phyloP scores from a whole-genome alignment of 2,797 vertebrate genomes.

The Pipistrellus kuhlii region DNA sequence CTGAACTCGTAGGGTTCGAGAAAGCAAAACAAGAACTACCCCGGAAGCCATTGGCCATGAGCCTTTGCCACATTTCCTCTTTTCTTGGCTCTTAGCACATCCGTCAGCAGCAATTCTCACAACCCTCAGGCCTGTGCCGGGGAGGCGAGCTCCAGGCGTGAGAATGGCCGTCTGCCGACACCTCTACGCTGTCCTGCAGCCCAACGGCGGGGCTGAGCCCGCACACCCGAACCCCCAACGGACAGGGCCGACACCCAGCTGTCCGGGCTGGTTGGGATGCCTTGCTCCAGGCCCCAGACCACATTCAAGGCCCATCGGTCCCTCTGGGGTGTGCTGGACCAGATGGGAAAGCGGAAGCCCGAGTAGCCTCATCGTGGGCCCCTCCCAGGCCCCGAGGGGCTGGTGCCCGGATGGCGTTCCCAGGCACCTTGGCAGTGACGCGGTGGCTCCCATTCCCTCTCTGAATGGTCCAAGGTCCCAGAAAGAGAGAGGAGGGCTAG shows the following conservation, averaged over 20 bases:
- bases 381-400: background rate
- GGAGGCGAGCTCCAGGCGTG: background rate
- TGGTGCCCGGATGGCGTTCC: background rate
- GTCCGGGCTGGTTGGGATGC: background rate
- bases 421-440: background rate
- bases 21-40: slow-evolving; percentile 66
- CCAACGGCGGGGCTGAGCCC: background rate
- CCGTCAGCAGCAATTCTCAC: background rate
- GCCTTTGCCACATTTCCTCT: slow-evolving; percentile 87
- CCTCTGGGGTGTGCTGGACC: background rate
- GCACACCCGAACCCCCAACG: background rate
- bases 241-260: background rate
- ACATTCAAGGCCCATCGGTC: background rate
- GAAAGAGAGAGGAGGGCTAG: background rate
- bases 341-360: slow-evolving; percentile 6
- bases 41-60: slow-evolving; percentile 83
- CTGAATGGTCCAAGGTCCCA: background rate
- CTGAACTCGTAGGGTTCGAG: background rate
- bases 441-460: background rate
- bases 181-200: rapidly evolving
- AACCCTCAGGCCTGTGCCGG: background rate
- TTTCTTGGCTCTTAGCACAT: slow-evolving; percentile 70
- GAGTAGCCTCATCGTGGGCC: rapidly evolving
- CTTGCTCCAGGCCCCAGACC: background rate
- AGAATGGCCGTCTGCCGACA: background rate